Percentiles rank a stretch among this genome's conserved stretches.
phyloP scores from a whole-genome alignment of 2,888 invertebrate species.

The Nowickia ferox region DNA sequence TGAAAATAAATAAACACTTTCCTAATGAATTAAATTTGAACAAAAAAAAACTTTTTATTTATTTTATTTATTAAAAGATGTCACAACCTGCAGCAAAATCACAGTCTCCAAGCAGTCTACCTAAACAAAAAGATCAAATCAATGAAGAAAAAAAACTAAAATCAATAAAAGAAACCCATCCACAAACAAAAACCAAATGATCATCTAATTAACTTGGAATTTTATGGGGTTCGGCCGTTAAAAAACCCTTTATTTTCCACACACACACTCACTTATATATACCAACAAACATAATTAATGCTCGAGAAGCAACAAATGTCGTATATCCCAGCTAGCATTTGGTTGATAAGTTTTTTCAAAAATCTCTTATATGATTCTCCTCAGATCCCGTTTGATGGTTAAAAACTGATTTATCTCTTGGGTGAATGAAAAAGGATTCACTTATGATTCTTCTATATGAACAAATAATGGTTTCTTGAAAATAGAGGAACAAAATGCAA shows the following conservation, averaged over 20 bases:
- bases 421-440: no score
- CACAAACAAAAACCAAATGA: conserved; percentile 51
- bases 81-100: conserved; percentile 32
- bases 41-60: conserved; percentile 21
- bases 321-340: no score
- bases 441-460: no score
- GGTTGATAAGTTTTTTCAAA: no score
- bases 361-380: no score
- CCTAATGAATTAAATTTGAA: conserved; percentile 53
- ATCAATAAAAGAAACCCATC: conserved; percentile 44
- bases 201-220: conserved; percentile 70
- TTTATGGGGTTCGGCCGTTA: conserved; percentile 60
- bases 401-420: no score
- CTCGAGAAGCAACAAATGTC: conserved; percentile 58
- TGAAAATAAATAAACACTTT: conserved; percentile 40
- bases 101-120: conserved; percentile 71
- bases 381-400: no score
- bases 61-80: conserved; percentile 39
- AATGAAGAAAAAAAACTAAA: conserved; percentile 11
- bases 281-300: conserved; percentile 35
- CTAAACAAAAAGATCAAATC: conserved; percentile 38
- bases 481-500: no score
- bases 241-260: conserved; percentile 45
- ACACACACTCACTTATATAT: not conserved
- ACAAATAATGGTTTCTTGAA: no score